Evolutionary conservation across 2,797 vertebrate species (phyloP).

Genomic region (Pseudochirops cupreus): DNA sequence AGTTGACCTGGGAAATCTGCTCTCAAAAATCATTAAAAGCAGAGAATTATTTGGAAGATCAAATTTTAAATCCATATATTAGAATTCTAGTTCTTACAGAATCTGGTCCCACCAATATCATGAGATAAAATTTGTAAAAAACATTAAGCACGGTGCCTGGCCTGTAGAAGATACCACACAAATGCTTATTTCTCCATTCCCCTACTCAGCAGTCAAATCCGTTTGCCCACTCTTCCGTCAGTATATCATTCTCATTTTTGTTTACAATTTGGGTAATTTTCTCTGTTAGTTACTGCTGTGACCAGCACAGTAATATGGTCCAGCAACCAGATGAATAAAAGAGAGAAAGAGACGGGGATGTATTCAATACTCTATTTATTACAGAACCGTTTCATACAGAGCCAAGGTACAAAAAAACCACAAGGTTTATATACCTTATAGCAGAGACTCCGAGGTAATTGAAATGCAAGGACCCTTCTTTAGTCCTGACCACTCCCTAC

Average conservation of each 20-base stretch:
- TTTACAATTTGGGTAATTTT: background rate
- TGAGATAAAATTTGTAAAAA: background rate
- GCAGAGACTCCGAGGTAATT: too few relatives aligned
- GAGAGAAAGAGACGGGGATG: too few relatives aligned
- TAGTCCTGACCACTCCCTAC: too few relatives aligned
- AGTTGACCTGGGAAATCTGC: background rate
- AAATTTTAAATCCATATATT: background rate
- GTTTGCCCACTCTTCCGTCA: background rate
- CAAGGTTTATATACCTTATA: too few relatives aligned
- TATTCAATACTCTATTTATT: too few relatives aligned
- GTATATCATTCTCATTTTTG: background rate
- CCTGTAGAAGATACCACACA: background rate
- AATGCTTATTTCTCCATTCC: background rate
- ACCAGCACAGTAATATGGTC: too few relatives aligned
- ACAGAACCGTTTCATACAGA: too few relatives aligned
- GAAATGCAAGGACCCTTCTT: too few relatives aligned
- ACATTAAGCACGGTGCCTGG: too few relatives aligned
- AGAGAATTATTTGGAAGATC: background rate
- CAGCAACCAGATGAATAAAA: too few relatives aligned
- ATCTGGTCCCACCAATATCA: background rate
- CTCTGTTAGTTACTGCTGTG: background rate
- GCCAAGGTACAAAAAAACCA: too few relatives aligned
- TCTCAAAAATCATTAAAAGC: background rate
- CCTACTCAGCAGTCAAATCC: background rate
- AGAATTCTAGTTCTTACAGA: background rate